A percentile compares a stretch with the other conserved stretches of the same genome.
These are phyloP conservation scores for Palythoa grandis DNA, from an alignment of 92 coral and sea anemone genomes.

Conservation along the genomic window DNA sequence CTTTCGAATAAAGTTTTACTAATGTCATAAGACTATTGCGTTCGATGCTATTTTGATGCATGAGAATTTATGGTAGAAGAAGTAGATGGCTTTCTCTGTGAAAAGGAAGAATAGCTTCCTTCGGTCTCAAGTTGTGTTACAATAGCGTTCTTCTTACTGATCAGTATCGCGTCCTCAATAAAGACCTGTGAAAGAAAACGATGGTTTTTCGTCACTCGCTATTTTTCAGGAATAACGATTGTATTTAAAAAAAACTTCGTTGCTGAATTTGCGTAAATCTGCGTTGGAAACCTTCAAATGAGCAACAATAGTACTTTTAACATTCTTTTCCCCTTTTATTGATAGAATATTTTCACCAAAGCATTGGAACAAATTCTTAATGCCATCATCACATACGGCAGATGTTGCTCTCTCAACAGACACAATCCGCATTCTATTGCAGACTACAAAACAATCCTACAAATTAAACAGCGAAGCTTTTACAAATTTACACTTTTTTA, in stretches of 20 bases:
- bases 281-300: conserved; percentile 69
- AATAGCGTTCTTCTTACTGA: conserved; percentile 9
- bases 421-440: conserved; percentile 57
- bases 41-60: not conserved
- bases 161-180: conserved; percentile 35
- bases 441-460: conserved; percentile 71
- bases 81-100: not conserved
- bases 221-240: conserved; percentile 59
- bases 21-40: conserved; percentile 4
- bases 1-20: conserved; percentile 29
- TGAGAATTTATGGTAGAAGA: conserved; percentile 13
- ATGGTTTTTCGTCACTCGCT: conserved; percentile 38
- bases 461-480: conserved; percentile 74
- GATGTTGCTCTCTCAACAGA: too few species aligned
- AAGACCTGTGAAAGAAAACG: conserved; percentile 35
- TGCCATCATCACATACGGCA: conserved; percentile 38
- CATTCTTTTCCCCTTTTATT: conserved; percentile 63
- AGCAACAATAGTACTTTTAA: conserved; percentile 73
- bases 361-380: conserved; percentile 59
- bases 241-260: conserved; percentile 32
- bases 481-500: conserved; percentile 69
- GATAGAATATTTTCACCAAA: too few species aligned
- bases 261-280: conserved; percentile 31
- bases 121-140: conserved; percentile 17
- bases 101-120: not conserved